Conservation (phyloP, 1,140 invertebrate genomes). For the Drosophila lini region DNA sequence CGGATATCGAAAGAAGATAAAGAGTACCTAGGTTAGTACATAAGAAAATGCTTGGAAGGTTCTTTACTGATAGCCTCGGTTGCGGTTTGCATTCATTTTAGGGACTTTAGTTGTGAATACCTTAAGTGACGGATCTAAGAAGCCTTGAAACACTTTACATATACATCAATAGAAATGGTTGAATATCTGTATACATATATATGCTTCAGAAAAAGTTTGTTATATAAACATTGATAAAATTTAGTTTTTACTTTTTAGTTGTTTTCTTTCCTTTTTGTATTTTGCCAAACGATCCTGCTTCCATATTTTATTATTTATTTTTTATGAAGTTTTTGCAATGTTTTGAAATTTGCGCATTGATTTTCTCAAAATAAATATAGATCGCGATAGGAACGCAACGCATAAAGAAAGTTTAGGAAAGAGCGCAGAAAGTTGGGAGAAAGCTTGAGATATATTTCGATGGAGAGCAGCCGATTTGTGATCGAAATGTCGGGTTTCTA, state of each 20-base stretch:
- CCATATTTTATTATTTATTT: slow-evolving; percentile 69
- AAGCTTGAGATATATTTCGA: slow-evolving; percentile 34
- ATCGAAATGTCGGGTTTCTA: slow-evolving; percentile 27
- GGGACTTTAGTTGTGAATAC: slow-evolving; percentile 62
- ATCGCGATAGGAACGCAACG: slow-evolving; percentile 54
- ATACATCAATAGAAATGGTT: slow-evolving; percentile 59
- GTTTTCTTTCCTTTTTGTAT: slow-evolving; percentile 40
- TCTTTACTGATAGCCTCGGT: slow-evolving; percentile 79
- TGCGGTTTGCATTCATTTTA: slow-evolving; percentile 36
- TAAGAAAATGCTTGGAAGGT: slow-evolving; percentile 66
- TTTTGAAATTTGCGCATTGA: slow-evolving; percentile 62
- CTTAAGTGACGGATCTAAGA: slow-evolving; percentile 55
- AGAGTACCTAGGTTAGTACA: slow-evolving; percentile 26
- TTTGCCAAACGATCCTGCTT: slow-evolving; percentile 83
- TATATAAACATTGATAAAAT: slow-evolving; percentile 61
- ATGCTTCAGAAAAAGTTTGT: slow-evolving; percentile 49
- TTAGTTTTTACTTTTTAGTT: slow-evolving; percentile 8
- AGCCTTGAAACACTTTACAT: slow-evolving; percentile 69
- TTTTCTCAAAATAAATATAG: slow-evolving; percentile 74
- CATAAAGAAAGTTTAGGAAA: slow-evolving; percentile 48
- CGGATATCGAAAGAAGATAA: slow-evolving; percentile 35
- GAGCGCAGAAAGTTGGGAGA: slow-evolving; percentile 56
- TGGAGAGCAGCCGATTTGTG: slow-evolving; percentile 41
- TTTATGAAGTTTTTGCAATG: slow-evolving; percentile 55
- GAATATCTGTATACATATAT: slow-evolving; percentile 50